These are phyloP conservation scores for Ischnus inquisitorius DNA, from an alignment of 2,888 invertebrate genomes.

Conservation along the genomic window DNA sequence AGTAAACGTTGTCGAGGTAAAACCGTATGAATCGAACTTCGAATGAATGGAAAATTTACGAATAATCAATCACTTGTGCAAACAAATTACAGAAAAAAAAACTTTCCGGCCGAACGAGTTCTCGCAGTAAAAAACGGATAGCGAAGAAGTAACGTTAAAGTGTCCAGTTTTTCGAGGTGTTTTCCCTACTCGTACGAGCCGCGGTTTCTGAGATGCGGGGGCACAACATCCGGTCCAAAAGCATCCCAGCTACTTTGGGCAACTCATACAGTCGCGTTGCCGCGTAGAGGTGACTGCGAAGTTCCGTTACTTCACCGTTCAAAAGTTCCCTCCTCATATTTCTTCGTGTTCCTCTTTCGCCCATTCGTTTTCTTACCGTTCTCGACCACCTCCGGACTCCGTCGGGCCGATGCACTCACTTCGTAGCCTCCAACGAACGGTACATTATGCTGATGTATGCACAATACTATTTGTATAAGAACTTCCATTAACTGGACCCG, in stretches of 20 bases:
- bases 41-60: too few species aligned
- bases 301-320: constrained; percentile 68
- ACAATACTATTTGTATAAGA: neutral
- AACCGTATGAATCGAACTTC: too few species aligned
- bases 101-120: too few species aligned
- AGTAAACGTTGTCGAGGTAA: too few species aligned
- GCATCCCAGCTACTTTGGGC: neutral
- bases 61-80: too few species aligned
- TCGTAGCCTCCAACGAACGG: constrained; percentile 57
- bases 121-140: too few species aligned
- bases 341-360: constrained; percentile 61
- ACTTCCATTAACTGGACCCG: neutral
- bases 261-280: neutral
- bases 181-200: neutral
- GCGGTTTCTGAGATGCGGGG: neutral
- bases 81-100: too few species aligned
- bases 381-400: constrained; percentile 15
- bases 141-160: too few species aligned
- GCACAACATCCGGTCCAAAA: neutral
- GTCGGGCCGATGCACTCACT: constrained; percentile 65
- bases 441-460: constrained; percentile 51
- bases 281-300: constrained; percentile 22
- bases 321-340: constrained; percentile 61
- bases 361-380: constrained; percentile 52
- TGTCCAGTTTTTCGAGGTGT: too few species aligned